These are phyloP conservation scores for Pardalotus punctatus DNA, from an alignment of 2,113 vertebrate species.

Conservation along the genomic window DNA sequence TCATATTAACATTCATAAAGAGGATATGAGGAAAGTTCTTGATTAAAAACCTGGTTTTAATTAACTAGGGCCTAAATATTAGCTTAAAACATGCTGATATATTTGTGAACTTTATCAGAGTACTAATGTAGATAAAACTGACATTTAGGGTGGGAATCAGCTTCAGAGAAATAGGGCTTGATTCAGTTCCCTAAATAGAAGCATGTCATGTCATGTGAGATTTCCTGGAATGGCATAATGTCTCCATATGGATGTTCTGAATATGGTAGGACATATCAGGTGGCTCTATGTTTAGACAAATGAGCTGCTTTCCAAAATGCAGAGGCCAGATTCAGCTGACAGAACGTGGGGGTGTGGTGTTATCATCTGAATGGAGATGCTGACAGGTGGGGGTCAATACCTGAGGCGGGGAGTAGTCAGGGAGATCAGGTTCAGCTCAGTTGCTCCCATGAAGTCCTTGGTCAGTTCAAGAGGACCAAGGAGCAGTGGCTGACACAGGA, in stretches of 20 bases:
- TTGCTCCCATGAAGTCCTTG: neutral
- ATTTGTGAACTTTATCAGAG: constrained; percentile 25
- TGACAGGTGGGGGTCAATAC: neutral
- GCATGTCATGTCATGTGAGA: neutral
- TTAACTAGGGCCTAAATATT: constrained; percentile 18
- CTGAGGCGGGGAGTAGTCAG: neutral
- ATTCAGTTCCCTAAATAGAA: neutral
- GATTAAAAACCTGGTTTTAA: constrained; percentile 30
- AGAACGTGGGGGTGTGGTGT: neutral
- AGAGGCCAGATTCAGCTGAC: neutral
- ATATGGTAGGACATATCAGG: neutral
- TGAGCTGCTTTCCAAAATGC: neutral
- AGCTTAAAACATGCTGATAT: constrained; percentile 21
- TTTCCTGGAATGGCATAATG: neutral
- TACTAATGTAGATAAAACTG: constrained; percentile 13
- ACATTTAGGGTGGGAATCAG: neutral
- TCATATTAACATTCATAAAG: constrained; percentile 30
- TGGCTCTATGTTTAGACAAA: neutral
- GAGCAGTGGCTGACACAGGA: neutral
- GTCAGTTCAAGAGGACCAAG: neutral
- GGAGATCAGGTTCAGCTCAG: neutral
- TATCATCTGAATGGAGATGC: neutral
- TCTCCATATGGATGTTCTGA: neutral
- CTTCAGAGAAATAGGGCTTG: neutral
- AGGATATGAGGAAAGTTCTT: constrained; percentile 17